Evolutionary conservation across 30 jellyfish, hydroid and myxozoan species (phyloP), one percentile per base, ranked within the genome.

Genomic region (Cassiopea xamachana): DNA sequence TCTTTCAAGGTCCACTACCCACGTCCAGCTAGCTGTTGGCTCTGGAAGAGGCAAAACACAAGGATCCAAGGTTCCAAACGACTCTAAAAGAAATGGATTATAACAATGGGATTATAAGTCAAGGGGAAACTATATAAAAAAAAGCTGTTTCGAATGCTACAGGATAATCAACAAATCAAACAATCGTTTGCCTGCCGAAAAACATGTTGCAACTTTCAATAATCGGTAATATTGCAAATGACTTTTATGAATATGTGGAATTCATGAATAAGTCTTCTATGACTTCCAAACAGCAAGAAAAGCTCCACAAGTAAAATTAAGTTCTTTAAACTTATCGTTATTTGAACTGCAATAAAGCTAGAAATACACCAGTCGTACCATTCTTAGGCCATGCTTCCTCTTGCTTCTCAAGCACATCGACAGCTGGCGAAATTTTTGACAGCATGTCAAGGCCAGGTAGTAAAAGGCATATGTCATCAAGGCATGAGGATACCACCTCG

Each of bases 1-100:
- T 4, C 94, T 74, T 81, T 94, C 94, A 12, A 85, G 49, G 75
- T 94, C 98, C 14, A 85, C 87, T 44, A 90, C 48, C 98, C 98
- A 94, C 8, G 94, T 82, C 98, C 96, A 89, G 50, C 89, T 91
- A 87, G 61, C 79, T 49, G 91, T 77, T n/a, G 93, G 92, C 80
- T 73, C 88, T 15, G 97, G 90, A 39, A 91, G 87, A 9, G 88
- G 91, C 15, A 91, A 0, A 48, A 16, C 79, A 75, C 97, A 84
- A 4, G 97, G 97, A 49, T 91, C 97, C 61, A 77, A 48, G 15
- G 79, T 50, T 43, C 83, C 90, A 61, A 83, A 60, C 18, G 89
- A 69, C n/a, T 82, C 97, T 90, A 45, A 16, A 76, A 69, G 70
- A 79, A 46, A 4, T 55, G 7, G 12, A 55, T 27, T 27, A 27